A percentile compares a stretch with the other conserved stretches of the same genome.
Conservation (phyloP, 2,797 vertebrate species). For the Coluber constrictor region DNA sequence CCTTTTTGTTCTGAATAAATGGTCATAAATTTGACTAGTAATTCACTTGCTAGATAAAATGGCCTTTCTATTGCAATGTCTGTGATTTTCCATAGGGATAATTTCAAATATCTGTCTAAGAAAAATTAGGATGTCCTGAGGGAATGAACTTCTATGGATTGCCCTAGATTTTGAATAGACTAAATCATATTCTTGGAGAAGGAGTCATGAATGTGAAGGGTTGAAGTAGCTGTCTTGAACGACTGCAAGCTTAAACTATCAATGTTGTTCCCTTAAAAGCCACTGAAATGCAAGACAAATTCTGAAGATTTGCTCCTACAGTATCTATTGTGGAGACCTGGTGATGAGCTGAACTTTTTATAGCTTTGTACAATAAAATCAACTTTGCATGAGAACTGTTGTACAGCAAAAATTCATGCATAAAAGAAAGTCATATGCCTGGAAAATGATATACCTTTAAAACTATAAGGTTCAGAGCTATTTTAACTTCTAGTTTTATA, state of each 20-base stretch:
- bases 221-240: background rate
- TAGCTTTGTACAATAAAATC: background rate
- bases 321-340: background rate
- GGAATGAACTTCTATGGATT: background rate
- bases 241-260: background rate
- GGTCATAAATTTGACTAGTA: background rate
- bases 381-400: background rate
- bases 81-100: background rate
- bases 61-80: background rate
- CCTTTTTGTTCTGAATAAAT: background rate
- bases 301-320: background rate
- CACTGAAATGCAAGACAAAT: background rate
- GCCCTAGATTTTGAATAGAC: background rate
- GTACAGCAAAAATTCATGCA: background rate
- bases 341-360: background rate
- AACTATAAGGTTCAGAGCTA: background rate
- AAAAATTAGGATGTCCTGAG: background rate
- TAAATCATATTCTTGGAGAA: background rate
- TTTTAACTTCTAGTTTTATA: background rate
- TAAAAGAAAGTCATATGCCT: background rate
- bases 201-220: background rate
- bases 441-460: background rate
- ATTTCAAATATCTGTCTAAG: background rate
- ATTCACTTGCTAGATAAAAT: background rate
- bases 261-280: background rate